Base-by-base conservation (phyloP, 2,113 vertebrate genomes). In the Heptranchias perlo region DNA sequence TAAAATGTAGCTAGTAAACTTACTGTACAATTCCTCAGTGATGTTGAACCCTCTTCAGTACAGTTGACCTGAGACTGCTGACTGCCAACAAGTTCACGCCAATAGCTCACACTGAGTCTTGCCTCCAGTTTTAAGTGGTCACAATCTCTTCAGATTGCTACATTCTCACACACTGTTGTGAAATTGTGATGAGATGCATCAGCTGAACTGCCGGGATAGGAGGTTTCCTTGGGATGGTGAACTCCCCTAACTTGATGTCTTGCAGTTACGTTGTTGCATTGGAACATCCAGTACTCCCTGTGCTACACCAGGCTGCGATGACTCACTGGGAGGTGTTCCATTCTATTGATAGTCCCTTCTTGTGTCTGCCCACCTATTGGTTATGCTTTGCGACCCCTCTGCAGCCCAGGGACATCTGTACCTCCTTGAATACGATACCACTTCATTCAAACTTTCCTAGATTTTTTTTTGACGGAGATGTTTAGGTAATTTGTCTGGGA, bases 231-330 rank as follows among this genome's bases (percentile, higher is more conserved):
- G 44, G 47, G 49, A 4, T 87, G 84, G 8, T 25, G 25, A 54
- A 52, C 84, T 52, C 10, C 84, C 44, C 10, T 52, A n/a, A 54
- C 84, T 52, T 52, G 47, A 28, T 52, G 47, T 87, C 44, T 23
- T 87, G 84, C 47, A 13, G n/a, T 47, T 16, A 47, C 39, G 78
- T 44, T 18, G 49, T 31, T 87, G 84, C 49, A 25, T 18, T 7
- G 84, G 84, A n/a, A 87, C 84, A 87, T 87, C 47, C 84, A 52
- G 84, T 87, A 49, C 84, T 87, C n/a, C n/a, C n/a, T n/a, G n/a
- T n/a, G n/a, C n/a, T n/a, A n/a, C n/a, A n/a, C n/a, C n/a, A 25
- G 23, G 47, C 21, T 87, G 49, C 28, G 23, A 87, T 52, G 25
- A 87, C 23, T 87, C 2, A 25, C 16, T 78, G 31, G 47, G 47